Percentiles rank a stretch among this genome's conserved stretches.
These are phyloP conservation scores for Lucifuga dentata DNA, from an alignment of 2,113 vertebrate species.

Conservation along the genomic window DNA sequence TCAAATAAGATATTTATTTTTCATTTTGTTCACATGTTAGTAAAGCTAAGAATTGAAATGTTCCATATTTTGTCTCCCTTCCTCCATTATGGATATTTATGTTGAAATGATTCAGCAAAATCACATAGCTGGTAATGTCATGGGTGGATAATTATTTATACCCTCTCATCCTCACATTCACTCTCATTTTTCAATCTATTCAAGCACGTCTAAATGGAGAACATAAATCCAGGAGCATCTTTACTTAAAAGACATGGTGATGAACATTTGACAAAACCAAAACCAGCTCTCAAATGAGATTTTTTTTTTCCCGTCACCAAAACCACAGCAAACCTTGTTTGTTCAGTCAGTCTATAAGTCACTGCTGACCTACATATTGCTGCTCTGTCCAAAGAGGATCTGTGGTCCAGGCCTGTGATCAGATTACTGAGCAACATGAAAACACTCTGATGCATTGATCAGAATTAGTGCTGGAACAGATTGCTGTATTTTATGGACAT, in stretches of 20 bases:
- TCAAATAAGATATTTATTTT: too few relatives aligned
- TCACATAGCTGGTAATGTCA: too few relatives aligned
- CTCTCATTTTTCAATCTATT: too few relatives aligned
- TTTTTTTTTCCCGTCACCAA: conserved; percentile 11
- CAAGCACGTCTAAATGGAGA: neutral
- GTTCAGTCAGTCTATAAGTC: conserved; percentile 21
- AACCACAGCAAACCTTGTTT: conserved; percentile 9
- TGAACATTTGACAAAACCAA: too few relatives aligned
- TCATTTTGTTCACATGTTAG: too few relatives aligned
- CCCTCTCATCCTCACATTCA: neutral
- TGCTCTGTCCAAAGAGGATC: conserved; percentile 69
- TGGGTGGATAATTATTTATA: neutral
- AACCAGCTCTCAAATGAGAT: neutral
- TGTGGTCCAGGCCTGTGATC: conserved; percentile 21
- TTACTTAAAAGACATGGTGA: too few relatives aligned
- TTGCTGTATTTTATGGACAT: neutral
- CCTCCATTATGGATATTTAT: too few relatives aligned
- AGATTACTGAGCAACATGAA: conserved; percentile 68
- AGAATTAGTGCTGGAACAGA: conserved; percentile 18
- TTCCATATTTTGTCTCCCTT: too few relatives aligned
- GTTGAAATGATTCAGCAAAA: too few relatives aligned
- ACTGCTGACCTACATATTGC: conserved; percentile 76
- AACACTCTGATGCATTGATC: conserved; percentile 45
- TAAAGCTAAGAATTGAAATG: too few relatives aligned
- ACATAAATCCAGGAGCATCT: neutral